Evolutionary conservation across 2,888 invertebrate genomes (phyloP).

Genomic region (Drosophila kuntzei): DNA sequence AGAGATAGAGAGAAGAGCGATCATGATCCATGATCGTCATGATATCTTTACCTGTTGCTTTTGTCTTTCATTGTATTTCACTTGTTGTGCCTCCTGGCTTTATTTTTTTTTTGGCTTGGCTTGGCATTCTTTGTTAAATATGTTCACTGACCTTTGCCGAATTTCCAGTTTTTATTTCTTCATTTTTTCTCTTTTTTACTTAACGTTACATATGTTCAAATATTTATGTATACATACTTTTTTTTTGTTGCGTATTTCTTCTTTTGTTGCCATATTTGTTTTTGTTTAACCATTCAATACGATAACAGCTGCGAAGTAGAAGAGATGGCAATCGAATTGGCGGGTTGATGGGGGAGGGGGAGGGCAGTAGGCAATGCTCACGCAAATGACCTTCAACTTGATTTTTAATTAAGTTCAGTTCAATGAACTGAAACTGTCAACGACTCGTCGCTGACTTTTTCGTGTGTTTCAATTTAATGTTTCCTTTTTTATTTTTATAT

Average conservation of each 20-base stretch:
- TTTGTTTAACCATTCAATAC: constrained; percentile 41
- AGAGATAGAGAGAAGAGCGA: constrained; percentile 38
- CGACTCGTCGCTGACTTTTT: constrained; percentile 48
- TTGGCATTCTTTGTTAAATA: constrained; percentile 64
- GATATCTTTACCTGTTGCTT: constrained; percentile 36
- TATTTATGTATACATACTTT: constrained; percentile 21
- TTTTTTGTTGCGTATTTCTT: constrained; percentile 26
- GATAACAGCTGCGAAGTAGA: constrained; percentile 40
- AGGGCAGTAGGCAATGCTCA: constrained; percentile 27
- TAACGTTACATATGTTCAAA: constrained; percentile 41
- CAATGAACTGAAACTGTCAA: constrained; percentile 79
- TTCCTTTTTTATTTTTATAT: constrained; percentile 31
- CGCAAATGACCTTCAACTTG: constrained; percentile 77
- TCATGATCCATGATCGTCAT: constrained; percentile 71
- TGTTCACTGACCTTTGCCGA: constrained; percentile 82
- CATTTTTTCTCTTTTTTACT: constrained; percentile 11
- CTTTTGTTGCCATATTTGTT: constrained; percentile 33
- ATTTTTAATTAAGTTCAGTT: constrained; percentile 82
- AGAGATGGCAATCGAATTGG: constrained; percentile 7
- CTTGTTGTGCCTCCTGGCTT: constrained; percentile 42
- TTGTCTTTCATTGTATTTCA: constrained; percentile 32
- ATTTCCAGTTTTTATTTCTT: constrained; percentile 59
- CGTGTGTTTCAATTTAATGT: constrained; percentile 48
- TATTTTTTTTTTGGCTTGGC: constrained; percentile 29
- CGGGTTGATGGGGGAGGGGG: background rate